Evolutionary conservation across 2,888 invertebrate species (phyloP).

Genomic region (Nomada ferruginata): DNA sequence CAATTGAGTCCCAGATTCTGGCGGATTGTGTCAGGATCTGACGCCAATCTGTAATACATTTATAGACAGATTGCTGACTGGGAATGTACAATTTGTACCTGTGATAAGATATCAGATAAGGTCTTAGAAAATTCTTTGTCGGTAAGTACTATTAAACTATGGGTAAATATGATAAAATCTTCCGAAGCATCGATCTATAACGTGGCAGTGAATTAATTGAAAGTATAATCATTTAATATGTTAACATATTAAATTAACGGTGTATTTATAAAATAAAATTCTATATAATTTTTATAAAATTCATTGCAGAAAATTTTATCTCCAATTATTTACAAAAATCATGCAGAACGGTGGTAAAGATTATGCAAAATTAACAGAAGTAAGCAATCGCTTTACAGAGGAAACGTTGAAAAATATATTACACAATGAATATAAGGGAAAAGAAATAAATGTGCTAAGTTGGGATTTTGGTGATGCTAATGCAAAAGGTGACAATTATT

Average conservation of each 20-base stretch:
- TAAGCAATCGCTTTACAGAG: conserved; percentile 82
- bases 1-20: background rate
- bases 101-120: conserved; percentile 5
- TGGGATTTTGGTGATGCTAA: conserved; percentile 84
- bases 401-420: conserved; percentile 83
- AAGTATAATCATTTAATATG: background rate
- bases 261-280: no score
- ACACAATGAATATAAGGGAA: conserved; percentile 76
- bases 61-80: no score
- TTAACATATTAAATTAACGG: no score
- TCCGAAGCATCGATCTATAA: background rate
- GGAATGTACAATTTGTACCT: background rate
- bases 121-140: background rate
- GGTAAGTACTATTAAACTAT: background rate
- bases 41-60: no score
- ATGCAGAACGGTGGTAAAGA: conserved; percentile 36
- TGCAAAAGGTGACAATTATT: conserved; percentile 89
- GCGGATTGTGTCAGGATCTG: no score
- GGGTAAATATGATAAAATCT: background rate
- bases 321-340: background rate
- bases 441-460: conserved; percentile 79
- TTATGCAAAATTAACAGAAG: conserved; percentile 53
- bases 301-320: background rate
- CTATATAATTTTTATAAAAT: background rate
- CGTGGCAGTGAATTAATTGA: conserved; percentile 15